phyloP scores from a whole-genome alignment of 2,888 invertebrate genomes.

The Cerceris ruficornis region DNA sequence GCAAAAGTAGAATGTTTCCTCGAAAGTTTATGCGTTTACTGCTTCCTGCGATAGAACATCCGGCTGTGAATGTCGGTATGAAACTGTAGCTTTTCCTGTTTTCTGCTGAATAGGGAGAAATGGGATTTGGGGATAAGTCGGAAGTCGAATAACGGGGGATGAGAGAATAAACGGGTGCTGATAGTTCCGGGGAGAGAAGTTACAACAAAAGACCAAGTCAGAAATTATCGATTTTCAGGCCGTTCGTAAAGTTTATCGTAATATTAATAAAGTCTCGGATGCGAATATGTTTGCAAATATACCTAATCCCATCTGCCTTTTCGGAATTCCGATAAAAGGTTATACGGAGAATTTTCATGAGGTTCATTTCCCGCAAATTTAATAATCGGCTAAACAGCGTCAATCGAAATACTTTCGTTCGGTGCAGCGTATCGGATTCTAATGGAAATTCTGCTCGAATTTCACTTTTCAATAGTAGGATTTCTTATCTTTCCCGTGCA shows the following conservation, averaged over 20 bases:
- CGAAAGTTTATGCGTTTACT: conserved; percentile 47
- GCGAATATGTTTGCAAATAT: conserved; percentile 7
- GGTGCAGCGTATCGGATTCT: too few relatives aligned
- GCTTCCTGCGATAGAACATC: conserved; percentile 43
- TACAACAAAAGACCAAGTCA: conserved; percentile 47
- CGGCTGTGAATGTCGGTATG: conserved; percentile 46
- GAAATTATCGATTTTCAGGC: conserved; percentile 52
- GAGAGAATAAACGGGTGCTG: conserved; percentile 39
- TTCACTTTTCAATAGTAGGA: too few relatives aligned
- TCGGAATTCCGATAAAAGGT: neutral
- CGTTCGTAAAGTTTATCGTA: conserved; percentile 43
- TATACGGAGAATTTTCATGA: too few relatives aligned
- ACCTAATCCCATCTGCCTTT: neutral
- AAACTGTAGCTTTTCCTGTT: conserved; percentile 58
- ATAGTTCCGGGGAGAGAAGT: conserved; percentile 32
- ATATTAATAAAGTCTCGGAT: conserved; percentile 23
- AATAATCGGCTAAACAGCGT: too few relatives aligned
- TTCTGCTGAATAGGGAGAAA: conserved; percentile 58
- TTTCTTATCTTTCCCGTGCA: too few relatives aligned
- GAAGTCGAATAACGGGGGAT: conserved; percentile 57
- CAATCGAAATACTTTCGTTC: too few relatives aligned
- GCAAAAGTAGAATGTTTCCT: conserved; percentile 23
- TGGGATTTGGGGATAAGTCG: conserved; percentile 62
- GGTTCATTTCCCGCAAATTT: too few relatives aligned
- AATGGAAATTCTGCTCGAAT: too few relatives aligned